phyloP scores from a whole-genome alignment of 2,888 invertebrate genomes.

The Operophtera brumata region DNA sequence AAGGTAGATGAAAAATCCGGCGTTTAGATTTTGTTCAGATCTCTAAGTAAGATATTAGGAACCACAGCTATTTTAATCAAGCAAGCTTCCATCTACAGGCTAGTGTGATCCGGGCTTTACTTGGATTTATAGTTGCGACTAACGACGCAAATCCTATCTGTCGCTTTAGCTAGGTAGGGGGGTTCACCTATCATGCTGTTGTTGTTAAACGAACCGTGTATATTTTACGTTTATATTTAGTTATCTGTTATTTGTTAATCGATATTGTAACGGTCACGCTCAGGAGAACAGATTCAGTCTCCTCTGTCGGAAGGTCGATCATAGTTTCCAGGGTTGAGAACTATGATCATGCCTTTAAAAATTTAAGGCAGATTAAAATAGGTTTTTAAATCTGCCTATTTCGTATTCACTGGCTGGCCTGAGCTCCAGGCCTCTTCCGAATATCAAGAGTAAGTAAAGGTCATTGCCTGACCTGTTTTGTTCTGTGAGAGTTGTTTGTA shows the following conservation, averaged over 20 bases:
- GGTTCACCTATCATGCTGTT: constrained; percentile 3
- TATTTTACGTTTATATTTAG: constrained; percentile 29
- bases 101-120: constrained; percentile 10
- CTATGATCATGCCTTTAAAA: too few relatives aligned
- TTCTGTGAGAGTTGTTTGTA: neutral
- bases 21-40: too few relatives aligned
- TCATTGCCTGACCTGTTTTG: neutral
- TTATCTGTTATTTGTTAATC: constrained; percentile 18
- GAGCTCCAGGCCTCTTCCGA: neutral
- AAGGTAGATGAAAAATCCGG: too few relatives aligned
- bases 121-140: constrained; percentile 23
- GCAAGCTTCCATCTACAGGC: constrained; percentile 4
- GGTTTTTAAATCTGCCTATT: neutral
- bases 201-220: constrained; percentile 24
- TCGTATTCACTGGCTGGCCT: neutral
- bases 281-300: neutral
- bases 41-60: too few relatives aligned
- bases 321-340: neutral
- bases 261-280: constrained; percentile 25
- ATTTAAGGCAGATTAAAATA: too few relatives aligned
- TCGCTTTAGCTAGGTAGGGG: constrained; percentile 11
- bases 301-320: neutral
- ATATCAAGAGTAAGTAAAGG: neutral
- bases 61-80: neutral
- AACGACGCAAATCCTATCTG: constrained; percentile 17